Evolutionary conservation across 1,140 invertebrate species (phyloP), one percentile per base, ranked within the genome.

Genomic region (Harpegnathos saltator): DNA sequence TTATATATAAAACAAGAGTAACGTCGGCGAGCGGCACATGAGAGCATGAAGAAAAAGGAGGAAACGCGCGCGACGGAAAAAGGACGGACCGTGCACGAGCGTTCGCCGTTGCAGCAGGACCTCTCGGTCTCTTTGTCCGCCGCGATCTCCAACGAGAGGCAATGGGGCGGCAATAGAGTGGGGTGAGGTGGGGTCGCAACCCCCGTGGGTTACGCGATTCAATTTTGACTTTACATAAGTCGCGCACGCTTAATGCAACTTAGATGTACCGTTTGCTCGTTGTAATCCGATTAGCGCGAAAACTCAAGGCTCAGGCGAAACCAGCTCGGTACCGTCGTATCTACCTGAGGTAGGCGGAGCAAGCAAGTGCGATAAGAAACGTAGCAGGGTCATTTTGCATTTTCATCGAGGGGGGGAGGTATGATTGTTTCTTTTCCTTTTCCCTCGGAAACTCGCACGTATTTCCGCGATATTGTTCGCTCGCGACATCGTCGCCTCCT

Each of bases 1-100:
- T 24, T 38, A 26, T 24, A 69, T 78, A 69, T 29, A 17, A 71
- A 80, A 80, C 69, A 59, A 48, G 24, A 38, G 26, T 54, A n/a
- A n/a, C n/a, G 0, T 38, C 19, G 4, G 19, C n/a, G n/a, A 11
- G 9, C 12, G 22, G 4, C 0, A 58, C 3, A 22, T 26, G 29
- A 78, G 17, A 11, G 24, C 14, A 5, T 3, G 14, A 22, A 22
- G 29, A 9, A 29, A 66, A 56, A n/a, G 22, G 17, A 44, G 38
- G 11, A 44, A 44, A 44, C 3, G 38, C 29, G 29, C 29, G 29
- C 9, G 38, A 44, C 38, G 38, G 38, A 44, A 44, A 9, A 9
- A 44, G 38, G 38, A 44, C 38, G 1, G 29, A 33, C 1, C 5
- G 29, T 33, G 38, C 38, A 11, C 38, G 7, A 4, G 12, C 22